Evolutionary conservation across 2,797 vertebrate species (phyloP), one percentile per base, ranked within the genome.

Genomic region (Pangasius macronema): DNA sequence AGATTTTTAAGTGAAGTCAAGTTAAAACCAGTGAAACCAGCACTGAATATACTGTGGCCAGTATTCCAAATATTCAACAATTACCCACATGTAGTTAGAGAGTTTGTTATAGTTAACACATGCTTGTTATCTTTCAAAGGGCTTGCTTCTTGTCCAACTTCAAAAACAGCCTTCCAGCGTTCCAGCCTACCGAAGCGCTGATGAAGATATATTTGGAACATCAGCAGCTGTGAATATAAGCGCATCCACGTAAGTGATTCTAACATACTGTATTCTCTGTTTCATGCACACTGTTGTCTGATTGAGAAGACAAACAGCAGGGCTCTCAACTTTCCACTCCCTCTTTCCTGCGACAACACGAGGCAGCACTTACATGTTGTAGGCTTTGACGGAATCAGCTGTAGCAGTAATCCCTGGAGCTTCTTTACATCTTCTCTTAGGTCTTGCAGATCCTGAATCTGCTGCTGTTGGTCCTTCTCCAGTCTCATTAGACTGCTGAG

Each of bases 371-470:
- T 49, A 87, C 82, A 88, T 39, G 30, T 8, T 84, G 55, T 16
- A 65, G 83, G 24, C 65, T 86, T 84, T 46, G 83, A 63, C 82
- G 88, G 83, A 49, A 91, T 88, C 73, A 92, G 83, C 18, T 88
- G 89, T 4, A 77, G 86, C 68, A 93, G 72, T 51, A 92, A 88
- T n/a, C 81, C 33, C 51, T 90, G 92, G 46, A 93, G 77, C 30
- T 90, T 88, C 68, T 91, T 91, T 67, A 93, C 82, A 27, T 92
- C 91, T 30, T 86, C 88, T 80, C 70, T 87, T 75, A 92, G 88
- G 3, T 85, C 85, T 3, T 59, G 87, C 53, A 93, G 91, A 80
- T 91, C 90, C 57, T 89, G 85, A 63, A 46, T 90, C 76, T 91
- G 89, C 75, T 90, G 90, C 70, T 86, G 90, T 83, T 93, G 92